Evolutionary conservation across 1,140 invertebrate genomes (phyloP).

Genomic region (Araneus ventricosus): DNA sequence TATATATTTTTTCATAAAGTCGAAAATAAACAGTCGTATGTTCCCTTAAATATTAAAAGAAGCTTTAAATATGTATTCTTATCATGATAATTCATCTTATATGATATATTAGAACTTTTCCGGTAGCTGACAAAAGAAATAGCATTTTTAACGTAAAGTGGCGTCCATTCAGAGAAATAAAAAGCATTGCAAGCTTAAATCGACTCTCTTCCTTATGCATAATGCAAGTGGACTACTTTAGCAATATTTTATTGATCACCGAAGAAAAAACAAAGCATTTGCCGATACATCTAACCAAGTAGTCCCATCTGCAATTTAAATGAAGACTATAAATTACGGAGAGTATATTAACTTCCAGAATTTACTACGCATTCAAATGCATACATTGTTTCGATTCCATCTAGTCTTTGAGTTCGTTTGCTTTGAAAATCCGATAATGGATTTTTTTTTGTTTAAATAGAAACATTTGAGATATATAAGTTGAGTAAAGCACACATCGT

Average conservation of each 20-base stretch:
- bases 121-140: background rate
- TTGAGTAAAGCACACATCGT: background rate
- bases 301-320: slow-evolving; percentile 48
- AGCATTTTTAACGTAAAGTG: background rate
- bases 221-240: slow-evolving; percentile 32
- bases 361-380: background rate
- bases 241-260: slow-evolving; percentile 28
- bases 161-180: background rate
- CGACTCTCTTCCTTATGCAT: background rate
- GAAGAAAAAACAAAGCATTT: background rate
- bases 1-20: no score
- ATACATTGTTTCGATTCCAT: slow-evolving; percentile 14
- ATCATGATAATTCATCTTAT: background rate
- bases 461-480: background rate
- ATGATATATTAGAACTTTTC: background rate
- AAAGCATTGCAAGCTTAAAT: background rate
- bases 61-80: background rate
- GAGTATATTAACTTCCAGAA: slow-evolving; percentile 38
- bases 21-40: no score
- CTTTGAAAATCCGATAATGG: slow-evolving; percentile 26
- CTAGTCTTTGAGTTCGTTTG: background rate
- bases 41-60: no score
- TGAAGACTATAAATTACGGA: slow-evolving; percentile 25
- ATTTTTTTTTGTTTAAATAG: background rate
- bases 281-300: background rate